Conservation (phyloP, 2,797 vertebrate species). For the Gymnoscopelus microlampas region DNA sequence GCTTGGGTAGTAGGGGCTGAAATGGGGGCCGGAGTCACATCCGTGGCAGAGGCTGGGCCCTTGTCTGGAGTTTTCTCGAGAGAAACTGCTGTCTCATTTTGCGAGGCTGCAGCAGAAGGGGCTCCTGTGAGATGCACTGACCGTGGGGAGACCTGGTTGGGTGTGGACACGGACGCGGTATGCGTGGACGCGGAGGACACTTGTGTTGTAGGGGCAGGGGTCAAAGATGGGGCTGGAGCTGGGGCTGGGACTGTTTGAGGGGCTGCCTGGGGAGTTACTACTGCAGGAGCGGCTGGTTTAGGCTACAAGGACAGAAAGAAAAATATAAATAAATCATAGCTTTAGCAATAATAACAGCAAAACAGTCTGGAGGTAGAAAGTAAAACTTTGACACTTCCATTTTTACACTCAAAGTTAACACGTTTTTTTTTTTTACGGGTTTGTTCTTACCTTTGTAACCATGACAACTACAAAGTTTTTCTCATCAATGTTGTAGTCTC, state of each 20-base stretch:
- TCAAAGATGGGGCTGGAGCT: conserved; percentile 24
- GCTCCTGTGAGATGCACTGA: conserved; percentile 21
- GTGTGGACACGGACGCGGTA: conserved; percentile 30
- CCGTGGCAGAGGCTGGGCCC: neutral
- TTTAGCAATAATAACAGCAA: neutral
- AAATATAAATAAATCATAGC: neutral
- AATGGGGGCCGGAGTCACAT: neutral
- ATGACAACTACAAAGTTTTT: conserved; percentile 87
- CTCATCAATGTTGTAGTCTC: conserved; percentile 85
- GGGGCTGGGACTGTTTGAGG: conserved; percentile 39
- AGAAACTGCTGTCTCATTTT: conserved; percentile 26
- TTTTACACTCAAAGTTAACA: too few relatives aligned
- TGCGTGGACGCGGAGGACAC: conserved; percentile 36
- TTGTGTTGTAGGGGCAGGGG: conserved; percentile 23
- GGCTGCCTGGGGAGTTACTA: conserved; percentile 53
- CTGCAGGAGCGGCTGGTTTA: conserved; percentile 66
- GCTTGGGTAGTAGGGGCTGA: neutral
- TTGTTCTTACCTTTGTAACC: conserved; percentile 80
- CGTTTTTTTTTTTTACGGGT: neutral
- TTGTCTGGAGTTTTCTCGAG: conserved; percentile 29
- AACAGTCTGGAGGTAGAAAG: neutral
- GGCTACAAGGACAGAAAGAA: conserved; percentile 58
- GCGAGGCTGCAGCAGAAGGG: conserved; percentile 23
- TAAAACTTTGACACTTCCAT: too few relatives aligned
- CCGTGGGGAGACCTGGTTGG: conserved; percentile 14